phyloP scores from a whole-genome alignment of 2,797 vertebrate species.

The Argya squamiceps region DNA sequence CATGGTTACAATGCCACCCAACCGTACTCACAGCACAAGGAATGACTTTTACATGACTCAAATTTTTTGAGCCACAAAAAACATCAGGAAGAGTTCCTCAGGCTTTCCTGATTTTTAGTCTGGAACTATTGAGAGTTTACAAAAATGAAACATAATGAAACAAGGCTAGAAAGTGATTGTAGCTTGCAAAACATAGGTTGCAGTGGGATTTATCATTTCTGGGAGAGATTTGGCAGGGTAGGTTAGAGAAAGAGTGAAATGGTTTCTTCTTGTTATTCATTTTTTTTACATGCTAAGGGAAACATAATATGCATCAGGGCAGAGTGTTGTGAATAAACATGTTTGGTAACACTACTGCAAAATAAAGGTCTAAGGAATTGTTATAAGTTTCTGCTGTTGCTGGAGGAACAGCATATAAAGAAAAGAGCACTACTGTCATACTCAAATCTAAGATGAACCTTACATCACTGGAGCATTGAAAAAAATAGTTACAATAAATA shows the following conservation, averaged over 20 bases:
- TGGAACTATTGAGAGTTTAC: not conserved
- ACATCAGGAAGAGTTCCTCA: not conserved
- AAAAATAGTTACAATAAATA: not conserved
- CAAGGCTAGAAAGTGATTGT: not conserved
- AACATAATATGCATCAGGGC: not conserved
- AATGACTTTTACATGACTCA: not conserved
- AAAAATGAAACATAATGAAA: not conserved
- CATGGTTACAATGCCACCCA: not conserved
- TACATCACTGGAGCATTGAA: not conserved
- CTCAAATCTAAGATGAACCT: not conserved
- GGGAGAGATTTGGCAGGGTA: not conserved
- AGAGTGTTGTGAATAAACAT: not conserved
- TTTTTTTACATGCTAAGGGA: not conserved
- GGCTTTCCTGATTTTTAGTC: not conserved
- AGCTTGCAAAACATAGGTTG: not conserved
- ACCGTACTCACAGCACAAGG: not conserved
- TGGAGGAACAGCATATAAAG: not conserved
- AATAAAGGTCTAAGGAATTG: not conserved
- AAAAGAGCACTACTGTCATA: not conserved
- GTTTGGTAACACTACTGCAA: not conserved
- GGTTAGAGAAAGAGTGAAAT: not conserved
- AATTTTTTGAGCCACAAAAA: not conserved
- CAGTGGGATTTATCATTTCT: not conserved
- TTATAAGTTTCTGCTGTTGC: not conserved
- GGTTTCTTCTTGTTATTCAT: not conserved